Conservation (phyloP, 2,888 invertebrate species). For the Drosophila eohydei region DNA sequence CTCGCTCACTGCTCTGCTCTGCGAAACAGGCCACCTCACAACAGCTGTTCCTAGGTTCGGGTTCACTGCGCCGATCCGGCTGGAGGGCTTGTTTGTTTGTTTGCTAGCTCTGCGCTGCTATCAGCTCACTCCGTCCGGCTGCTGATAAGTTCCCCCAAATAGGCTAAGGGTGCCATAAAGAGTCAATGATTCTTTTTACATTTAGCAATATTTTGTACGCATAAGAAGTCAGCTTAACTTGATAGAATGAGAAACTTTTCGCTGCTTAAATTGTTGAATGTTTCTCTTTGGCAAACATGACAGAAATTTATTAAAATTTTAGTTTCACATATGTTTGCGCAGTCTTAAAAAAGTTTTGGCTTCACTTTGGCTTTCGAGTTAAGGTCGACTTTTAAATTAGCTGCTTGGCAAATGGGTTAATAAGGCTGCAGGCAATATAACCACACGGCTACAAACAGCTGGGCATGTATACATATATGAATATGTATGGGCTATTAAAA, state of each 20-base stretch:
- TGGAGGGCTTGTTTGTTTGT: constrained; percentile 29
- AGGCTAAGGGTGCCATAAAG: background rate
- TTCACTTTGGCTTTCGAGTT: background rate
- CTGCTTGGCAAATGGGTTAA: constrained; percentile 58
- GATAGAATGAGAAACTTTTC: too few relatives aligned
- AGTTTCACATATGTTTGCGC: background rate
- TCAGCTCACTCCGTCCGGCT: constrained; percentile 22
- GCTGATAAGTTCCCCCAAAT: constrained; percentile 13
- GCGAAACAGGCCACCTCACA: constrained; percentile 53
- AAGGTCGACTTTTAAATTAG: constrained; percentile 53
- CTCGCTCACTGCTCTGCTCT: constrained; percentile 39
- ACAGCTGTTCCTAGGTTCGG: constrained; percentile 20
- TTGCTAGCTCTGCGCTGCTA: constrained; percentile 21
- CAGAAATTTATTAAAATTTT: background rate
- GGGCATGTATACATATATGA: background rate
- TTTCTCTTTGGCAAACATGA: background rate
- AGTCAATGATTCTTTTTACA: background rate
- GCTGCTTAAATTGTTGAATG: background rate
- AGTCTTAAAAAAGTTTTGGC: constrained; percentile 1
- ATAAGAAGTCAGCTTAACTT: too few relatives aligned
- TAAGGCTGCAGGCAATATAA: constrained; percentile 46
- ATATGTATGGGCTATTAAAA: constrained; percentile 62
- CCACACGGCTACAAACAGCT: constrained; percentile 2
- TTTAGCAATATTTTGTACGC: background rate
- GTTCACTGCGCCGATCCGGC: constrained; percentile 21